These are phyloP conservation scores for Platypus cylindrus DNA, from an alignment of 2,888 invertebrate genomes.

Conservation along the genomic window DNA sequence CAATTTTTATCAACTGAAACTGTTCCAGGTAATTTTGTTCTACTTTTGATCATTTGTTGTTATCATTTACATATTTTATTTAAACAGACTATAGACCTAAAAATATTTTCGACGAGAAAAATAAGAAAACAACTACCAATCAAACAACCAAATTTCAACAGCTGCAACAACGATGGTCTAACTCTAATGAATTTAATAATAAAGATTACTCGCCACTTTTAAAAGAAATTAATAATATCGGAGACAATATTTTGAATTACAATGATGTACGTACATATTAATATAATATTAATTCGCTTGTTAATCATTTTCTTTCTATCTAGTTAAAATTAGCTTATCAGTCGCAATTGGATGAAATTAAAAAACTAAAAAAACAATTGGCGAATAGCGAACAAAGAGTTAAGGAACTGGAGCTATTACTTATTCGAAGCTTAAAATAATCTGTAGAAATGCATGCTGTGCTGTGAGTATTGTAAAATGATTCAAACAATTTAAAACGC, in stretches of 20 bases:
- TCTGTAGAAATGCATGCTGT: too few relatives aligned
- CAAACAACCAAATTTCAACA: constrained; percentile 72
- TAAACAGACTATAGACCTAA: constrained; percentile 61
- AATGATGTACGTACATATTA: constrained; percentile 38
- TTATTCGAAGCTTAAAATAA: too few relatives aligned
- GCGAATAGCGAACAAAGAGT: constrained; percentile 67
- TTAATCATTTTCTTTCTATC: constrained; percentile 16
- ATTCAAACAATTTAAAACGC: too few relatives aligned
- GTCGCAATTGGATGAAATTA: constrained; percentile 66
- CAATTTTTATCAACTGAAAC: constrained; percentile 78
- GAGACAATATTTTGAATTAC: constrained; percentile 46
- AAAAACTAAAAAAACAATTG: constrained; percentile 63
- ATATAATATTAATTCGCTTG: constrained; percentile 1
- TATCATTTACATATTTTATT: not conserved
- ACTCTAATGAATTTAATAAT: constrained; percentile 39
- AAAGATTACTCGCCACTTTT: constrained; percentile 38
- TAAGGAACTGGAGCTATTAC: constrained; percentile 70
- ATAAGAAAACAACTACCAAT: constrained; percentile 61
- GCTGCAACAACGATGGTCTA: constrained; percentile 60
- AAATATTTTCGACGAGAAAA: constrained; percentile 51
- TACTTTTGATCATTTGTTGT: not conserved
- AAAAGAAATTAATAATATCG: constrained; percentile 45
- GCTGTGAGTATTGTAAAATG: too few relatives aligned
- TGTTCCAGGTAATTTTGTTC: constrained; percentile 38
- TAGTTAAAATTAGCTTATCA: constrained; percentile 66